A percentile compares a stretch with the other conserved stretches of the same genome.
Evolutionary conservation across 1,140 invertebrate genomes (phyloP).

Genomic region (Ceratina japonica): DNA sequence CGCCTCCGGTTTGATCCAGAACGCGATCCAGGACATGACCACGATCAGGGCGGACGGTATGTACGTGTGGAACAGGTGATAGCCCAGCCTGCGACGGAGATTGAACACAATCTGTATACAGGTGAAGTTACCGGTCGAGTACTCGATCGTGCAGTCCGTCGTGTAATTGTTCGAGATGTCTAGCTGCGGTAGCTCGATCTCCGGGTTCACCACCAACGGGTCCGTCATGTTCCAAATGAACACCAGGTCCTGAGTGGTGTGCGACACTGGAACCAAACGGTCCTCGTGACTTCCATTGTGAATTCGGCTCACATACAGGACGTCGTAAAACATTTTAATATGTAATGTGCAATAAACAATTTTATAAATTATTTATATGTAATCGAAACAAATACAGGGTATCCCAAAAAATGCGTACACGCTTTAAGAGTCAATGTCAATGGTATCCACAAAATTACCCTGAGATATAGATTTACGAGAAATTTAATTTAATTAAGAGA

Average conservation of each 20-base stretch:
- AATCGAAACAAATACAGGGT: no score
- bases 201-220: conserved; percentile 90
- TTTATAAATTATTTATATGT: no score
- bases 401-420: no score
- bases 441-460: no score
- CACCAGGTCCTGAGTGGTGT: conserved; percentile 90
- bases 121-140: conserved; percentile 94
- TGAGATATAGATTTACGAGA: no score
- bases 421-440: no score
- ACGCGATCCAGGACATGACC: conserved; percentile 96
- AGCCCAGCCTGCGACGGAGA: conserved; percentile 89
- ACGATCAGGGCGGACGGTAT: conserved; percentile 94
- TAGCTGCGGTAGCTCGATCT: conserved; percentile 92
- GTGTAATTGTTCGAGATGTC: conserved; percentile 93
- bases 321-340: no score
- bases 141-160: conserved; percentile 92
- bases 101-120: conserved; percentile 93
- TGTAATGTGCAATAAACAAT: no score
- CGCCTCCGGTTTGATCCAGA: conserved; percentile 95
- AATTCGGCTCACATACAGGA: no score
- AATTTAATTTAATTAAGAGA: no score
- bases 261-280: conserved; percentile 83
- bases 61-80: conserved; percentile 94
- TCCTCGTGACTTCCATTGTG: neutral
- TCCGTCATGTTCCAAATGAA: conserved; percentile 94